Base-by-base conservation (phyloP, 2,797 vertebrate species). In the Neosalanx taihuensis region DNA sequence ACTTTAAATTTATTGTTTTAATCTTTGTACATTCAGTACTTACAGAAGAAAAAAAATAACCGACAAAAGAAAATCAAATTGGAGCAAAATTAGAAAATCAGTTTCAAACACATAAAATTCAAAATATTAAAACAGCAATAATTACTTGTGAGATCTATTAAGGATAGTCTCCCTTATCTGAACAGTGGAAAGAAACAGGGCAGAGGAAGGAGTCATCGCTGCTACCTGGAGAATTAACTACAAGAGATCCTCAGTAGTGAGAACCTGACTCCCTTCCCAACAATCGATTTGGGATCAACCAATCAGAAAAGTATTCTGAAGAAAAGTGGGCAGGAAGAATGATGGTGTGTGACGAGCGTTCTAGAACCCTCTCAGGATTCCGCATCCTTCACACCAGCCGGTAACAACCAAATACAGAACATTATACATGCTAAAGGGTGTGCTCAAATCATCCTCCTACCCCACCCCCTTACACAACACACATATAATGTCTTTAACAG, bases 11-110 rank as follows among this genome's bases (percentile, higher is more conserved):
- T 69, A 80, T 85, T 85, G 85, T 84, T 83, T 86, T 84, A 88
- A 87, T 91, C 83, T 91, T 71, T 74, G 81, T 93, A 93, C 93
- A 93, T 91, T 92, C 89, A 90, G 88, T 86, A 93, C 90, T 89
- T 90, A 78, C 81, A 89, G 80, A 75, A 87, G 75, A 75, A 78
- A 74, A 51, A 64, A 79, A 74, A 82, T 13, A 82, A 77, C 59
- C 64, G 63, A 76, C 75, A 80, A 76, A 72, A 72, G 12, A 41
- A 46, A 46, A 12, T 13, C 9, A 13, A 46, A 12, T 46, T 12
- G 41, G 79, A 79, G 79, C 77, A 86, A 81, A 84, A 72, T 26
- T 74, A 79, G 74, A 79, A 74, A 77, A 80, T 61, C 76, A 71
- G 41, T 71, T 82, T 78, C 1, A 5, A 91, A 90, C 89, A 72